Percentiles rank a stretch among this genome's conserved stretches.
Conservation (phyloP, 2,888 invertebrate genomes). For the Branchellion lobata region DNA sequence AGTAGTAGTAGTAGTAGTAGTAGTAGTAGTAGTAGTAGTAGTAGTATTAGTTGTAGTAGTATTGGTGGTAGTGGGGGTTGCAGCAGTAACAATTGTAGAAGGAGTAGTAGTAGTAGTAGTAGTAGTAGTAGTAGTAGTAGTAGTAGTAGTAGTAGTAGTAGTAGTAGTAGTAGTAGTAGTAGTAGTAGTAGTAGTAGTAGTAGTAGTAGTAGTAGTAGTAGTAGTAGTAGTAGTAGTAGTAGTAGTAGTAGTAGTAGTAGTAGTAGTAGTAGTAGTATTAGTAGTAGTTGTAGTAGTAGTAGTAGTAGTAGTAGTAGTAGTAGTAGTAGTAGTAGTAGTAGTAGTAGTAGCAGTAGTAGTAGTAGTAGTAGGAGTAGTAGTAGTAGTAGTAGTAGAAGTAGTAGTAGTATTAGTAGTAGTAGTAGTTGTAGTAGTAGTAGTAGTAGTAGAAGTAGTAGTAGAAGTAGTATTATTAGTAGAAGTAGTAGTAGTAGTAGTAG, state of each 20-base stretch:
- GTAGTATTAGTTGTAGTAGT: conserved; percentile 3
- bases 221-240: conserved; percentile 23
- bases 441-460: conserved; percentile 26
- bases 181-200: no score
- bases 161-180: no score
- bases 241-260: conserved; percentile 23
- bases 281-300: conserved; percentile 1
- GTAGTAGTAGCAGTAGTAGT: conserved; percentile 16
- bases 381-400: conserved; percentile 17
- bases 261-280: conserved; percentile 16
- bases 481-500: conserved; percentile 23
- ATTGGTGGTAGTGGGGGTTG: not conserved
- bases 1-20: not conserved
- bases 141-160: conserved; percentile 22
- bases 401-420: conserved; percentile 13
- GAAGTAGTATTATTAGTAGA: conserved; percentile 11
- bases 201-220: conserved; percentile 17
- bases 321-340: not conserved
- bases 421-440: conserved; percentile 26
- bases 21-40: not conserved
- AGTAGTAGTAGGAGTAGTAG: conserved; percentile 21
- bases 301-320: not conserved
- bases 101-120: conserved; percentile 19
- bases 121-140: conserved; percentile 23
- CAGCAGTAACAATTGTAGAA: not conserved